Evolutionary conservation across 2,888 invertebrate species (phyloP).

Genomic region (Drosophila trichaetosa): DNA sequence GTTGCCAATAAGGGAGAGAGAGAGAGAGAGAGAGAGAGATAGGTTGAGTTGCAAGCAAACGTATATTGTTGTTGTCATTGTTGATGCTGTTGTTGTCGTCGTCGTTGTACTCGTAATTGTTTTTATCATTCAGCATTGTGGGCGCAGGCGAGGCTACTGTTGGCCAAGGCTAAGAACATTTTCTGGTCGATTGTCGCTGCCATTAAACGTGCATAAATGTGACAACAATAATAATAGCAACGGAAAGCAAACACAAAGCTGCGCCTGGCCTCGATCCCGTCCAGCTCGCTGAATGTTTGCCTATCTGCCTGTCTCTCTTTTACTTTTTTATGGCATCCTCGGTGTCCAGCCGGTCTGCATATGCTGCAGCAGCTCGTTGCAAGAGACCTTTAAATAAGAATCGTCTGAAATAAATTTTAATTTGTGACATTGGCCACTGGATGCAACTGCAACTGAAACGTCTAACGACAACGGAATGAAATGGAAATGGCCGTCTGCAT

Average conservation of each 20-base stretch:
- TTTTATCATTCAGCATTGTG: conserved; percentile 69
- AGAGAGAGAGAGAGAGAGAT: background rate
- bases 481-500: conserved; percentile 6
- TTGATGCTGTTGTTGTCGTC: conserved; percentile 11
- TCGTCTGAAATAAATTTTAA: conserved; percentile 67
- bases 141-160: conserved; percentile 13
- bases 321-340: background rate
- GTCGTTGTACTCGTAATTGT: conserved; percentile 59
- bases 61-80: background rate
- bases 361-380: background rate
- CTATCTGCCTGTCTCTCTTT: conserved; percentile 2
- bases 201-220: conserved; percentile 72
- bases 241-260: conserved; percentile 22
- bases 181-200: conserved; percentile 73
- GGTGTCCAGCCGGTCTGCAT: background rate
- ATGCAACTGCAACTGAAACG: conserved; percentile 9
- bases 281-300: conserved; percentile 32
- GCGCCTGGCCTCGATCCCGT: conserved; percentile 25
- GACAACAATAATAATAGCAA: conserved; percentile 54
- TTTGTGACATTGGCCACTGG: conserved; percentile 55
- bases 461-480: background rate
- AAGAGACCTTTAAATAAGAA: conserved; percentile 65
- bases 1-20: conserved; percentile 5
- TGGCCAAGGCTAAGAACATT: conserved; percentile 71
- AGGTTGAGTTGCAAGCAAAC: background rate